Base-by-base conservation (phyloP, 2,888 invertebrate species). In the Rhorus exstirpatorius region DNA sequence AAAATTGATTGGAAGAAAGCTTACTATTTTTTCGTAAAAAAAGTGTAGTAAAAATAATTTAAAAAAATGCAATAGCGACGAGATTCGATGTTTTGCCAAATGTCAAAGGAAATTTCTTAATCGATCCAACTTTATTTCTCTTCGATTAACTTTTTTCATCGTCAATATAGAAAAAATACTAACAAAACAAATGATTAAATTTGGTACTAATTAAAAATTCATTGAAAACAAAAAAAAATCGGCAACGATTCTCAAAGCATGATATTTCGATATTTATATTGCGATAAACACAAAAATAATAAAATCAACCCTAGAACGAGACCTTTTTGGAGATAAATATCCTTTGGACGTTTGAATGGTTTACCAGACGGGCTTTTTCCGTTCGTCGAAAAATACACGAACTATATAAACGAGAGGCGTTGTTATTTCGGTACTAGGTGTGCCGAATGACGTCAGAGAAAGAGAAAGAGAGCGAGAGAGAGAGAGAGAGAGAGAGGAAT, bases 401-500 rank as follows among this genome's bases (percentile, higher is more conserved):
- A 12, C 76, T 41, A 19, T 12, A 35, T 0, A 24, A 51, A 8
- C 53, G 49, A 35, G 21, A 68, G 51, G 51, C 38, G 19, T 75
- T 63, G 79, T 86, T 88, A 88, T 89, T 88, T 86, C 72, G 87
- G 87, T 87, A 67, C 75, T 84, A 84, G 87, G 86, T 86, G 85
- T 81, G 87, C 83, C 86, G 79, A 77, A 79, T 88, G 86, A 86
- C 88, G 86, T 87, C 86, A 87, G 53, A 6, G 71, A 14, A 46
- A 63, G 35, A 49, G 46, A 24, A 53, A 10, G 44, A 55, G 38
- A 12, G 21, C 24, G n/a, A n/a, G n/a, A n/a, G n/a, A 87, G 53
- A 6, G 71, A 14, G 41, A 63, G 35, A 49, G 46, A 24, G 44
- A 10, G 44, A 55, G 38, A 12, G 21, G 24, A 17, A 17, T 14